phyloP scores from a whole-genome alignment of 2,888 invertebrate species.

The Drosophila fulvimacula region DNA sequence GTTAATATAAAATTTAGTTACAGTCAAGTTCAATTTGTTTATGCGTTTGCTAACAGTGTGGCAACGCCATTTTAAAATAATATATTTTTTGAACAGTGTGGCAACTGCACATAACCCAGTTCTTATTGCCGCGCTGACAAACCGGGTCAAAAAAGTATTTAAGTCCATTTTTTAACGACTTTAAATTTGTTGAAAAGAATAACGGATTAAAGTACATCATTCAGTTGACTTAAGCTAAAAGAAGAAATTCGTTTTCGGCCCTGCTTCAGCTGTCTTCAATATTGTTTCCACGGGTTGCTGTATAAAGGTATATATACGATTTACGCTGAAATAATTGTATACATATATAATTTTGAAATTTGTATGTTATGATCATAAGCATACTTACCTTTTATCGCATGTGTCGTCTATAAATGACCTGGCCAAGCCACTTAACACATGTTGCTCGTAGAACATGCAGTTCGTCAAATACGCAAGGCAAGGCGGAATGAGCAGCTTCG shows the following conservation, averaged over 20 bases:
- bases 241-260: conserved; percentile 34
- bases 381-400: conserved; percentile 49
- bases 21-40: background rate
- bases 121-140: too few relatives aligned
- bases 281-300: conserved; percentile 18
- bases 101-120: background rate
- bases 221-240: conserved; percentile 9
- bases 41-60: background rate
- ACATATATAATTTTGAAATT: background rate
- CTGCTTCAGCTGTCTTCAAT: conserved; percentile 4
- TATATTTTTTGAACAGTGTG: background rate
- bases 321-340: conserved; percentile 29
- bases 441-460: conserved; percentile 28
- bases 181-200: background rate
- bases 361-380: background rate
- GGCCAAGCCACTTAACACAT: conserved; percentile 36
- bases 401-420: conserved; percentile 52
- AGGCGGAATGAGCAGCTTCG: conserved; percentile 52
- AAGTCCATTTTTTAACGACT: background rate
- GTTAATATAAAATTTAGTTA: background rate
- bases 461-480: conserved; percentile 58
- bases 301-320: conserved; percentile 39
- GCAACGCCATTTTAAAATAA: background rate
- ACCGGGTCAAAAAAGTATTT: background rate
- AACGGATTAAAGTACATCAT: background rate